Conservation (phyloP, 2,797 vertebrate genomes). For the Smutsia temminckii region DNA sequence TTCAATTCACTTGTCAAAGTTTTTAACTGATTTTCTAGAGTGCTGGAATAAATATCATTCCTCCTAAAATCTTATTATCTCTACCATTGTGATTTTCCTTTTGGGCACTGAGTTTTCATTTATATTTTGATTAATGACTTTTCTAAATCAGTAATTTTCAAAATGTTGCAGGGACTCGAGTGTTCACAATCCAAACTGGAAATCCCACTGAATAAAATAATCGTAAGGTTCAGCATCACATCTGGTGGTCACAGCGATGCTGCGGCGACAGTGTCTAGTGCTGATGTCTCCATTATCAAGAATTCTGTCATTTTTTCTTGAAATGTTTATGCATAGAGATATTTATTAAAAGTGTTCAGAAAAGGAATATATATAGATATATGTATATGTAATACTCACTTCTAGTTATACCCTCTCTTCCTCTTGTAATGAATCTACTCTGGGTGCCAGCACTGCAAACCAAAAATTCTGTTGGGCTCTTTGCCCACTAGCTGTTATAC, state of each 20-base stretch:
- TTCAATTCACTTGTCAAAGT: neutral
- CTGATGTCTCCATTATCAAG: neutral
- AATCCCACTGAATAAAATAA: neutral
- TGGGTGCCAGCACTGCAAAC: neutral
- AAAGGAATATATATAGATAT: neutral
- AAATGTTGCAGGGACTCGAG: neutral
- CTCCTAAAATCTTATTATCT: neutral
- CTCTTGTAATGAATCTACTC: neutral
- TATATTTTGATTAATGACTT: neutral
- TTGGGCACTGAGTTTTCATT: neutral
- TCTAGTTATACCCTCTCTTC: neutral
- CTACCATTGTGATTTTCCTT: neutral
- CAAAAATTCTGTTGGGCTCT: neutral
- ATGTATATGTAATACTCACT: neutral
- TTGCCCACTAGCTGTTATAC: neutral
- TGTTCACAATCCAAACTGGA: conserved; percentile 12
- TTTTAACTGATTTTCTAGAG: conserved; percentile 9
- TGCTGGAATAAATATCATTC: neutral
- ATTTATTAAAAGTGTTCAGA: neutral
- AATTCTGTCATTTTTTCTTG: neutral
- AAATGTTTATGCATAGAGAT: neutral
- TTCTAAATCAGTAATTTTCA: conserved; percentile 12
- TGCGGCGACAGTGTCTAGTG: neutral
- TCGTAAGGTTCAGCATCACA: neutral
- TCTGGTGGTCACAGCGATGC: neutral